Evolutionary conservation across 2,113 vertebrate species (phyloP).

Genomic region (Protomyctophum bolini): DNA sequence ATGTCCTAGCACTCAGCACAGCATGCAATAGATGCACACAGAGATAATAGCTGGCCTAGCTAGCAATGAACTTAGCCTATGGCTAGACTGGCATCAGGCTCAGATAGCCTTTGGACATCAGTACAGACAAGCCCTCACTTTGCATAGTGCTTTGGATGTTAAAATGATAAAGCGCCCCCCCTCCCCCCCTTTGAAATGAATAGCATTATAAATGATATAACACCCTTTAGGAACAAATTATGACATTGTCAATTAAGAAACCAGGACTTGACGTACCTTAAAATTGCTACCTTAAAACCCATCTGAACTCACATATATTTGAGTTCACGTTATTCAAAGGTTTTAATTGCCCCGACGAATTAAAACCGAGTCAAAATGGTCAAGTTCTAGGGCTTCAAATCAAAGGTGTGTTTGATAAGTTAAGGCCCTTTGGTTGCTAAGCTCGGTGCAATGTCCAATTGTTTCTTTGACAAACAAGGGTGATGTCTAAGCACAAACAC

Average conservation of each 20-base stretch:
- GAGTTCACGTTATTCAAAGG: neutral
- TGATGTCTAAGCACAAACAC: neutral
- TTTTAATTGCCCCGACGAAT: neutral
- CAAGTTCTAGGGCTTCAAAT: too few species aligned
- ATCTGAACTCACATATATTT: neutral
- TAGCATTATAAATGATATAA: conserved; percentile 7
- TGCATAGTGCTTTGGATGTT: conserved; percentile 67
- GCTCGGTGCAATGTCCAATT: conserved; percentile 11
- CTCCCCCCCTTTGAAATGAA: conserved; percentile 28
- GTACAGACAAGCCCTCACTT: conserved; percentile 35
- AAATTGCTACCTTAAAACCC: too few species aligned
- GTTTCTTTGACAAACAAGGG: neutral
- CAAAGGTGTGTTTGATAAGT: conserved; percentile 1
- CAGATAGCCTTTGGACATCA: conserved; percentile 25
- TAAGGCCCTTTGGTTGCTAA: conserved; percentile 19
- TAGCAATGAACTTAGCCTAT: neutral
- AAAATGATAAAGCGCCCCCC: conserved; percentile 37
- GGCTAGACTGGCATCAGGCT: neutral
- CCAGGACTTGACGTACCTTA: too few species aligned
- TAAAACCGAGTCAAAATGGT: too few species aligned
- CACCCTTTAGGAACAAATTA: conserved; percentile 19
- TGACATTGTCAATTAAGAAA: too few species aligned
- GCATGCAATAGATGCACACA: too few species aligned
- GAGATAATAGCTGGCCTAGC: neutral
- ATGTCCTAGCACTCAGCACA: neutral